Percentiles rank a stretch among this genome's conserved stretches.
Evolutionary conservation across 2,797 vertebrate species (phyloP).

Genomic region (Anguilla megastoma): DNA sequence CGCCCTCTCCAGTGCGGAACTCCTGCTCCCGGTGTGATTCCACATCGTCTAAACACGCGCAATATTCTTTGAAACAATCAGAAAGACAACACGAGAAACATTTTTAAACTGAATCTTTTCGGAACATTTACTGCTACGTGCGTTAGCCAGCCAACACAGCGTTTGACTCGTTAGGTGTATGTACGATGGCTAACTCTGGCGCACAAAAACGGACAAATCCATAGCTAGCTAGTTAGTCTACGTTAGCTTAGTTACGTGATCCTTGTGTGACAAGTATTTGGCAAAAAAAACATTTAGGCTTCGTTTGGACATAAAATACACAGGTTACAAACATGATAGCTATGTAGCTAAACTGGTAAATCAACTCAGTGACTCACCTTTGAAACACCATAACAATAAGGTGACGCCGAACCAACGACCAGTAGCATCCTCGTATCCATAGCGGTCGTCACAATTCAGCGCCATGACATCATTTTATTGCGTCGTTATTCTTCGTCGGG

Average conservation of each 20-base stretch:
- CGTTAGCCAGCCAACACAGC: neutral
- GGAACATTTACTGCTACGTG: neutral
- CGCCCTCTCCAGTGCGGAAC: constrained; percentile 70
- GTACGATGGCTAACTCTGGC: neutral
- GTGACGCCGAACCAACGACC: neutral
- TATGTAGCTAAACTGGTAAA: neutral
- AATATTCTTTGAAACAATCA: neutral
- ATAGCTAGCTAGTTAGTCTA: neutral
- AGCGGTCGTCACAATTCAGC: constrained; percentile 4
- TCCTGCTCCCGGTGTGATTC: constrained; percentile 59
- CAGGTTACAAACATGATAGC: neutral
- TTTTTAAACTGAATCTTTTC: neutral
- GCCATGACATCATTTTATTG: constrained; percentile 26
- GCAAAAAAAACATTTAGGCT: neutral
- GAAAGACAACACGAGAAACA: constrained; percentile 9
- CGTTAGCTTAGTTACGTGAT: neutral
- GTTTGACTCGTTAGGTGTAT: neutral
- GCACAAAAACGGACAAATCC: neutral
- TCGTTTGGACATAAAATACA: neutral
- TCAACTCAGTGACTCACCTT: constrained; percentile 9
- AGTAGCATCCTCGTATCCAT: constrained; percentile 48
- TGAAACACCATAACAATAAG: neutral
- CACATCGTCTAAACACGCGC: constrained; percentile 58
- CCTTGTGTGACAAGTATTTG: neutral
- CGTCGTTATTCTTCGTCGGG: constrained; percentile 22